Percentiles rank a stretch among this genome's conserved stretches.
Evolutionary conservation across 2,797 vertebrate genomes (phyloP).

Genomic region (Xiphorhynchus erythropygius): DNA sequence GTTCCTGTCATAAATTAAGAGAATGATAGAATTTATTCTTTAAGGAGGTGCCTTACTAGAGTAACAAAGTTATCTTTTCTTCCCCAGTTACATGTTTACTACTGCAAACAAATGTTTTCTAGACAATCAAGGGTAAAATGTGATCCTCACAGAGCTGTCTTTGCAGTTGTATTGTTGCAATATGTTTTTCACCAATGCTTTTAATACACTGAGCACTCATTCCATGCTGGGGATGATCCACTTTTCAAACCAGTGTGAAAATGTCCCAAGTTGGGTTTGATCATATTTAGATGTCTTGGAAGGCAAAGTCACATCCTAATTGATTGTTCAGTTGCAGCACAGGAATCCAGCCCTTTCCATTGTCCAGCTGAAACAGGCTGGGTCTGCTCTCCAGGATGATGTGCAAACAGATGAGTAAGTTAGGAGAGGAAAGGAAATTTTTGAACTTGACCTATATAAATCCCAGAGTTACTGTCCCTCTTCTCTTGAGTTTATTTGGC

Average conservation of each 20-base stretch:
- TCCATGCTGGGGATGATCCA: not conserved
- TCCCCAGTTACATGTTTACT: not conserved
- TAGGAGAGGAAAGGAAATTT: not conserved
- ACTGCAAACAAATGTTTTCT: not conserved
- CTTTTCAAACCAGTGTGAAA: not conserved
- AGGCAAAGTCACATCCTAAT: not conserved
- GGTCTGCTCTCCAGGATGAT: not conserved
- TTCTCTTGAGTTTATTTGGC: not conserved
- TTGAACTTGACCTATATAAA: not conserved
- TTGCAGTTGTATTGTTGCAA: not conserved
- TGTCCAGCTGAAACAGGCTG: not conserved
- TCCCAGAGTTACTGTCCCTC: not conserved
- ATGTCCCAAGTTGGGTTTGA: not conserved
- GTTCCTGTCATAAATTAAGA: not conserved
- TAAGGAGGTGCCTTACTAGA: not conserved
- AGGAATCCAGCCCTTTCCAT: not conserved
- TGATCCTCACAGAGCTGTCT: not conserved
- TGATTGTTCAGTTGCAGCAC: not conserved
- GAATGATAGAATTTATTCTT: not conserved
- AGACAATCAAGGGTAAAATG: not conserved
- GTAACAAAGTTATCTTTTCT: not conserved
- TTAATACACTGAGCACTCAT: not conserved
- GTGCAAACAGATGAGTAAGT: not conserved
- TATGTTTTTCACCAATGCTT: not conserved
- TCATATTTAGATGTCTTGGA: not conserved